Evolutionary conservation across 2,888 invertebrate species (phyloP).

Genomic region (Phyllotreta striolata): DNA sequence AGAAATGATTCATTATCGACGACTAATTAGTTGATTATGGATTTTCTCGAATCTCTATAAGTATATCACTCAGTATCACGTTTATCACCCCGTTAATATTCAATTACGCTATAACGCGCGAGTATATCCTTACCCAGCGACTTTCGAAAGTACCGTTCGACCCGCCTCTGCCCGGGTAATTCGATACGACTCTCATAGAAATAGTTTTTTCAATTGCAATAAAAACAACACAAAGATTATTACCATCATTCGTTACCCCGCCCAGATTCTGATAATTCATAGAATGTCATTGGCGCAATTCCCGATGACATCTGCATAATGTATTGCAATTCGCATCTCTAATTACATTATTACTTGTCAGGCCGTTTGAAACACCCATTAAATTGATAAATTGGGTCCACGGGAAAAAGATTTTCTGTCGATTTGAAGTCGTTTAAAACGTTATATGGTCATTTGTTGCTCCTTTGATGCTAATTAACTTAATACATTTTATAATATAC

Average conservation of each 20-base stretch:
- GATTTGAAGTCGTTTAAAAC: conserved; percentile 9
- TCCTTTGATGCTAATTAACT: background rate
- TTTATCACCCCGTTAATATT: too few relatives aligned
- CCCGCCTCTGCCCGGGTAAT: conserved; percentile 18
- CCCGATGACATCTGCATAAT: conserved; percentile 42
- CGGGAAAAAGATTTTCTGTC: conserved; percentile 17
- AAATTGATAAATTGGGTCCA: conserved; percentile 37
- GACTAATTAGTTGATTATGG: too few relatives aligned
- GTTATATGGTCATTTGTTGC: conserved; percentile 19
- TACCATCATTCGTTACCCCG: conserved; percentile 35
- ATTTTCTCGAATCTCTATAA: too few relatives aligned
- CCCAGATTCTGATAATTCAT: conserved; percentile 38
- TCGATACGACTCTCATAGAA: conserved; percentile 21
- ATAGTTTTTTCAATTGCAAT: conserved; percentile 19
- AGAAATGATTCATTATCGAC: too few relatives aligned
- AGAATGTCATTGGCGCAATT: conserved; percentile 39
- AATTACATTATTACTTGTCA: conserved; percentile 43
- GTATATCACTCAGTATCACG: too few relatives aligned
- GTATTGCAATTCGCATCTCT: conserved; percentile 38
- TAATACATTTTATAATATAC: background rate
- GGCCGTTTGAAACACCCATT: conserved; percentile 37
- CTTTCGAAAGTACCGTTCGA: too few relatives aligned
- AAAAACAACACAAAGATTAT: conserved; percentile 29
- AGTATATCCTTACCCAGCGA: too few relatives aligned
- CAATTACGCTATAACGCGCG: too few relatives aligned